phyloP scores from a whole-genome alignment of 1,140 invertebrate genomes.

The Zaprionus gabonicus region DNA sequence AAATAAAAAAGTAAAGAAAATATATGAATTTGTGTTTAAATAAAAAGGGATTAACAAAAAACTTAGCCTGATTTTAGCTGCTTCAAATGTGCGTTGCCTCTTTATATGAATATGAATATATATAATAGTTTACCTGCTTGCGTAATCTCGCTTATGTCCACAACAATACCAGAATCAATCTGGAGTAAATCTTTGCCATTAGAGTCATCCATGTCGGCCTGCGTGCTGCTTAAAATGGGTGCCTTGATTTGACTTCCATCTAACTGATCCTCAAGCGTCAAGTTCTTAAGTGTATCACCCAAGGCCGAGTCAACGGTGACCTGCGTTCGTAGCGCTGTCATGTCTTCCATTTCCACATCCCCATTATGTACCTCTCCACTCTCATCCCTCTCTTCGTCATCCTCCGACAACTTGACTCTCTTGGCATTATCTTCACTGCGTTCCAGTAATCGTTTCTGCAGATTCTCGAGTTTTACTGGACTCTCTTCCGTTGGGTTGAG shows the following conservation, averaged over 20 bases:
- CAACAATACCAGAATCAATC: conserved; percentile 58
- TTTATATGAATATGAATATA: background rate
- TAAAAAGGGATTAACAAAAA: conserved; percentile 67
- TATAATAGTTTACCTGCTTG: conserved; percentile 61
- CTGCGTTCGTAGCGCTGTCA: conserved; percentile 13
- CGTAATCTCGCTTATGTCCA: conserved; percentile 35
- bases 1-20: conserved; percentile 50
- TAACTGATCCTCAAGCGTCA: background rate
- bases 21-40: conserved; percentile 47
- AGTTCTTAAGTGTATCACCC: conserved; percentile 19
- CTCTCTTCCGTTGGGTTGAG: background rate
- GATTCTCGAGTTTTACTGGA: background rate
- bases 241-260: conserved; percentile 7
- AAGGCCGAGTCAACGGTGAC: conserved; percentile 43
- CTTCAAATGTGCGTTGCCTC: conserved; percentile 14
- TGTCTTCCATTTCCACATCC: background rate
- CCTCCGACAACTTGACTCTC: conserved; percentile 13
- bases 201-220: conserved; percentile 44
- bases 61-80: conserved; percentile 48
- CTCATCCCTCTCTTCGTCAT: background rate
- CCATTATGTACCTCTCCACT: no score
- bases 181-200: conserved; percentile 32
- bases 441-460: conserved; percentile 33
- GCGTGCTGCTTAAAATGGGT: conserved; percentile 45
- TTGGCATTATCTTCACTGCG: background rate